Evolutionary conservation across 2,888 invertebrate species (phyloP).

Genomic region (Diadegma fenestrale): DNA sequence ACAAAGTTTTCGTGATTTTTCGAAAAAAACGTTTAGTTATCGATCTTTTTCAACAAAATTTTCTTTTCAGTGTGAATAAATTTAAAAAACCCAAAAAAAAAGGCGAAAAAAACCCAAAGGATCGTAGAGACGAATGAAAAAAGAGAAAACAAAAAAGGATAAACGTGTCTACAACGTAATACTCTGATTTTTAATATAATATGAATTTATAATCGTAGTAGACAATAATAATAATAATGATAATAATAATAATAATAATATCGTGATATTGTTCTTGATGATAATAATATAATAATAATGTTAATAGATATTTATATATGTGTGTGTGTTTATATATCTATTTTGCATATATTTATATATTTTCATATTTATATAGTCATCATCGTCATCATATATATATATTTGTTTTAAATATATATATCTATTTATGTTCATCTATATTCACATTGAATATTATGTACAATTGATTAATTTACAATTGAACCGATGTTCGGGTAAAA

Average conservation of each 20-base stretch:
- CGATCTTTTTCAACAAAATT: no score
- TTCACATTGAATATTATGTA: constrained; percentile 85
- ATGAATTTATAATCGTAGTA: constrained; percentile 83
- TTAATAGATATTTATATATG: constrained; percentile 67
- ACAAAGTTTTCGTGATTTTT: no score
- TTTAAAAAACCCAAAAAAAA: neutral
- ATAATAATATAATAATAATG: constrained; percentile 68
- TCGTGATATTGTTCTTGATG: constrained; percentile 70
- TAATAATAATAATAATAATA: constrained; percentile 76
- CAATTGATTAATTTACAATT: constrained; percentile 83
- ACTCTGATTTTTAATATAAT: constrained; percentile 84
- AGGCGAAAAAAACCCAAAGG: constrained; percentile 46
- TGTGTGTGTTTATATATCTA: constrained; percentile 56
- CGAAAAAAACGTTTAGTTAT: no score
- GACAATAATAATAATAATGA: constrained; percentile 84
- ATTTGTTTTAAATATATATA: constrained; percentile 47
- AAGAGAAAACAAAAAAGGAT: constrained; percentile 48
- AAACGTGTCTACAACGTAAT: constrained; percentile 79
- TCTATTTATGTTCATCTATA: constrained; percentile 80
- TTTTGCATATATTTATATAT: constrained; percentile 27
- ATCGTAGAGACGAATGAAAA: neutral
- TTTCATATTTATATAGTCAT: constrained; percentile 48
- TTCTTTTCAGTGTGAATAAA: no score
- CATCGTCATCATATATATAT: constrained; percentile 59
- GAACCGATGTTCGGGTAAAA: constrained; percentile 75